Percentiles rank a stretch among this genome's conserved stretches.
These are phyloP conservation scores for Sclerodermus sp. DNA, from an alignment of 2,888 invertebrate genomes.

Conservation along the genomic window DNA sequence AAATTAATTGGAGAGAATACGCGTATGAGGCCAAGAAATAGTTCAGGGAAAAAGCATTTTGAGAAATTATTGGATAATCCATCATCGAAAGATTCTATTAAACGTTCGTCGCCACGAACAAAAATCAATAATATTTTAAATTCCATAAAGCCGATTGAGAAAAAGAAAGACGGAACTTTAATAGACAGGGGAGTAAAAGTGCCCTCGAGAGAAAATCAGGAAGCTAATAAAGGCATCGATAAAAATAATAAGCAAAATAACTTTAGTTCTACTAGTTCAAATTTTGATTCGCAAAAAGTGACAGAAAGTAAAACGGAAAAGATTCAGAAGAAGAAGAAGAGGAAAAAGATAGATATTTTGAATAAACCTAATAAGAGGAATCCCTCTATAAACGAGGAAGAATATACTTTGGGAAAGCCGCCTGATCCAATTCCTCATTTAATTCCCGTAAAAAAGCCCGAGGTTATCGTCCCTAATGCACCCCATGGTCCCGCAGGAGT, in stretches of 20 bases:
- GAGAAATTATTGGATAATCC: background rate
- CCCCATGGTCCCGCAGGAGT: too few species aligned
- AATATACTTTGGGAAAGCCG: background rate
- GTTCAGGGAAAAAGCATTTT: background rate
- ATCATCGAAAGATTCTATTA: too few species aligned
- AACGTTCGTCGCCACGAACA: background rate
- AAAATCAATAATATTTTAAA: slow-evolving; percentile 18
- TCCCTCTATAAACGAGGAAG: background rate
- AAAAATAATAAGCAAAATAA: too few species aligned
- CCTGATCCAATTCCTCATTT: too few species aligned
- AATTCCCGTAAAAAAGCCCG: too few species aligned
- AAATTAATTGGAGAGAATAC: too few species aligned
- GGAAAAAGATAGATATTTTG: background rate
- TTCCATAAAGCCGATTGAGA: slow-evolving; percentile 35
- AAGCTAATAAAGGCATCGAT: background rate
- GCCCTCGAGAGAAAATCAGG: slow-evolving; percentile 22
- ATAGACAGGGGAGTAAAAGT: slow-evolving; percentile 38
- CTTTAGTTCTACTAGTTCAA: too few species aligned
- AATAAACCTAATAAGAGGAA: background rate
- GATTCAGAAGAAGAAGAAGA: background rate
- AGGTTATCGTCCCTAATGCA: too few species aligned
- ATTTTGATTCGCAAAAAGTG: too few species aligned
- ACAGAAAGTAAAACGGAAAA: too few species aligned
- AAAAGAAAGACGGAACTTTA: slow-evolving; percentile 34
- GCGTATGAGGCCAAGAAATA: background rate